Evolutionary conservation across 2,113 vertebrate species (phyloP), one percentile per base, ranked within the genome.

Genomic region (Pluvianellus socialis): DNA sequence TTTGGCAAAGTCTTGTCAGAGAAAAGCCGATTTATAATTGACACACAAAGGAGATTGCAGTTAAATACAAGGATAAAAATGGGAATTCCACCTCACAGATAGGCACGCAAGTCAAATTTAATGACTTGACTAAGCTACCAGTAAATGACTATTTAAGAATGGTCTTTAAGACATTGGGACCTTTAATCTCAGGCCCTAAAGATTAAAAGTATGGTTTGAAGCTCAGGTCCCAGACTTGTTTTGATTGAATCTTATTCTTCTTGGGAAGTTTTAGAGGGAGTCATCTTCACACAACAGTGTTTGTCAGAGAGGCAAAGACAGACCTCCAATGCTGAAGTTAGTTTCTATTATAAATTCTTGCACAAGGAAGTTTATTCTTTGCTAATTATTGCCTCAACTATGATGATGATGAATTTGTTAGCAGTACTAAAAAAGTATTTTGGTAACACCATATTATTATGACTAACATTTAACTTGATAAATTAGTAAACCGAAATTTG

Each of bases 391-490:
- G 40, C 45, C 44, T 80, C 82, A 55, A 32, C 35, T 52, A 65
- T 27, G 38, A 84, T 35, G 20, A 86, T 0, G 5, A 84, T 26
- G 21, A 71, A 74, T 45, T 70, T 10, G 10, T 38, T 50, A 81
- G 14, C 33, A 90, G 18, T 5, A 66, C 35, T 33, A 61, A 44
- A 81, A 88, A 42, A n/a, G 19, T 5, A 47, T 38, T 56, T 86
- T 2, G 0, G 26, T 89, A 84, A 68, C 47, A 81, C 2, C 4
- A 5, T 32, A 23, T 73, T 58, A 42, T 61, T 49, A 49, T 70
- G 80, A 88, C 84, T 88, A 79, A 76, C 65, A 81, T 77, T 67
- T 86, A 94, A 74, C 20, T 86, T 8, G 2, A 70, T 40, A 68
- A 52, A 63, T 35, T 28, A 71, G 52, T 74, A 84, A 95, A 87